Conservation (phyloP, 2,113 vertebrate species). For the Todiramphus saurophagus region DNA sequence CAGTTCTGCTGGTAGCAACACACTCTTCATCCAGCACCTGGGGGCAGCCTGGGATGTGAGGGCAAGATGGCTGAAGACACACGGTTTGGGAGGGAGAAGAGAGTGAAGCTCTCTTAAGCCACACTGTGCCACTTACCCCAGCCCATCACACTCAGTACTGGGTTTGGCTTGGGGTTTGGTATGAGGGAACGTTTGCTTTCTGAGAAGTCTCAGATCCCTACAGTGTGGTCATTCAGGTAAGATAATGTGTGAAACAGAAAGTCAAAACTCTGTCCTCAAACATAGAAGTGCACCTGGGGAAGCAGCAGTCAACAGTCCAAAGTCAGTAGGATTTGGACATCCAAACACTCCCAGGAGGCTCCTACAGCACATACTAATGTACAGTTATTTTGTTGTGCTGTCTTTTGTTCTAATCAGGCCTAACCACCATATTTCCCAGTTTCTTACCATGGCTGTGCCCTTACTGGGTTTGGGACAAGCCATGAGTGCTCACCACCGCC, state of each 20-base stretch:
- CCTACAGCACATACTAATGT: accelerated
- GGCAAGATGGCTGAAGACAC: background rate
- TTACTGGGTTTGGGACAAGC: background rate
- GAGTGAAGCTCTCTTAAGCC: background rate
- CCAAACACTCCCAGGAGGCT: background rate
- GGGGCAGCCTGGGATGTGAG: background rate
- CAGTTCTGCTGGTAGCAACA: background rate
- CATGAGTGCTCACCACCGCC: background rate
- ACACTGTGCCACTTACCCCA: background rate
- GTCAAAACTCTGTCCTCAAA: background rate
- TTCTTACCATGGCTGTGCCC: background rate
- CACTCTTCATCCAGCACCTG: too few species aligned
- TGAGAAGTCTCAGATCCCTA: background rate
- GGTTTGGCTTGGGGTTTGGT: background rate
- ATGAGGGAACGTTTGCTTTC: background rate
- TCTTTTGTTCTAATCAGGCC: background rate
- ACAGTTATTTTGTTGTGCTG: background rate
- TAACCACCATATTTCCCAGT: background rate
- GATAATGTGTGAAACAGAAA: background rate
- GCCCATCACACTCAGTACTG: background rate
- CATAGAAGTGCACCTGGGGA: accelerated
- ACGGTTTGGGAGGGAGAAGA: background rate
- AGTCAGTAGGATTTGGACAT: background rate
- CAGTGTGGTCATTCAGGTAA: background rate
- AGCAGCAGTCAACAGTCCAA: background rate